phyloP scores from a whole-genome alignment of 2,113 vertebrate species.

The Guaruba guarouba region DNA sequence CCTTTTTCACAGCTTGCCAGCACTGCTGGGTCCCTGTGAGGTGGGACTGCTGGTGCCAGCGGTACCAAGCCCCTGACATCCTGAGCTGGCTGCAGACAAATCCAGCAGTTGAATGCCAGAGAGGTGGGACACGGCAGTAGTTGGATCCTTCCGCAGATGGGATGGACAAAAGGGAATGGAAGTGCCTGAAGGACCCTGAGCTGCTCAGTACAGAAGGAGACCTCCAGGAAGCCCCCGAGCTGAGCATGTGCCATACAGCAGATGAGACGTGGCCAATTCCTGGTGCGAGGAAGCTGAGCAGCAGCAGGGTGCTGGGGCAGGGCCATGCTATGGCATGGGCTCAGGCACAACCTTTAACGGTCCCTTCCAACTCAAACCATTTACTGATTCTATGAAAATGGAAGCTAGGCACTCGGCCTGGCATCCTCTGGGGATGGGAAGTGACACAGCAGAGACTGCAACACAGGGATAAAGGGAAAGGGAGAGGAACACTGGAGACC shows the following conservation, averaged over 20 bases:
- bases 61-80: not conserved
- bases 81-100: not conserved
- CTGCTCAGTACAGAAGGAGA: not conserved
- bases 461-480: not conserved
- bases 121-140: not conserved
- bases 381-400: not conserved
- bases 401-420: fast-evolving
- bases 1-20: fast-evolving
- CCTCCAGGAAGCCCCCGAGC: not conserved
- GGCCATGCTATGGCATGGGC: fast-evolving
- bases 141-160: not conserved
- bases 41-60: not conserved
- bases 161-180: not conserved
- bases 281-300: not conserved
- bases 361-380: not conserved
- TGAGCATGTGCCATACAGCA: fast-evolving
- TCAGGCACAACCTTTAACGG: not conserved
- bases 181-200: not conserved
- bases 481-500: not conserved
- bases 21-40: not conserved
- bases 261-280: not conserved
- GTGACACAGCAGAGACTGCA: not conserved
- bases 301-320: not conserved
- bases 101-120: not conserved
- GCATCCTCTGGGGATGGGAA: not conserved